Conservation (phyloP, 2,888 invertebrate genomes). For the Sinotaia quadrata region DNA sequence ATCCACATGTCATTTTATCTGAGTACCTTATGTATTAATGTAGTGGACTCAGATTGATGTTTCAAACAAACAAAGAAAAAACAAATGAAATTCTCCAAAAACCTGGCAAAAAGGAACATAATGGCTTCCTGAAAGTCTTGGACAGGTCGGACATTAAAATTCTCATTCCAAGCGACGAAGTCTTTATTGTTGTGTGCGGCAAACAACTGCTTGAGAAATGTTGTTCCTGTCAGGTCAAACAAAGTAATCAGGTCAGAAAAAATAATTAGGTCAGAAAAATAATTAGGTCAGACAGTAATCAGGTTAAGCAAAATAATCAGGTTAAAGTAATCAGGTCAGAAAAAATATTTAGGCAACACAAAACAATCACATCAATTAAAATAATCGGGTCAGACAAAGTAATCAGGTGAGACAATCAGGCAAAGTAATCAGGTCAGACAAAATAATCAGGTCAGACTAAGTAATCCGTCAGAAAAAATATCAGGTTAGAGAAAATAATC, state of each 20-base stretch:
- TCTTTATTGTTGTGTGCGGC: neutral
- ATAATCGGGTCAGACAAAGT: too few species aligned
- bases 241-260: neutral
- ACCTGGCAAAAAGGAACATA: constrained; percentile 26
- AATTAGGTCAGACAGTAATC: neutral
- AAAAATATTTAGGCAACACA: neutral
- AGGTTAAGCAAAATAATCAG: neutral
- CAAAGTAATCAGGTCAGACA: neutral
- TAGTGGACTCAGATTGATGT: too few species aligned
- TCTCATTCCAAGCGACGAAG: constrained; percentile 1
- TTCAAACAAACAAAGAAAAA: too few species aligned
- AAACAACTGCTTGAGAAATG: constrained; percentile 16
- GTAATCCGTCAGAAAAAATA: neutral
- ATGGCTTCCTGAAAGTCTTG: constrained; percentile 11
- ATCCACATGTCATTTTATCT: neutral
- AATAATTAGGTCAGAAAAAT: neutral
- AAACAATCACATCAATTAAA: too few species aligned
- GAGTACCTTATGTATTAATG: too few species aligned
- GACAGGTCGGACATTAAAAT: constrained; percentile 11
- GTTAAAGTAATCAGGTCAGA: too few species aligned
- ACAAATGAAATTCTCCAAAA: neutral
- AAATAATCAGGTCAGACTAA: neutral
- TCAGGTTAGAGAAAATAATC: neutral
- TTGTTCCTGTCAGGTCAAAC: neutral
- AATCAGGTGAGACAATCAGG: too few species aligned